A percentile compares a stretch with the other conserved stretches of the same genome.
phyloP scores from a whole-genome alignment of 2,113 vertebrate species.

The Bettongia penicillata region DNA sequence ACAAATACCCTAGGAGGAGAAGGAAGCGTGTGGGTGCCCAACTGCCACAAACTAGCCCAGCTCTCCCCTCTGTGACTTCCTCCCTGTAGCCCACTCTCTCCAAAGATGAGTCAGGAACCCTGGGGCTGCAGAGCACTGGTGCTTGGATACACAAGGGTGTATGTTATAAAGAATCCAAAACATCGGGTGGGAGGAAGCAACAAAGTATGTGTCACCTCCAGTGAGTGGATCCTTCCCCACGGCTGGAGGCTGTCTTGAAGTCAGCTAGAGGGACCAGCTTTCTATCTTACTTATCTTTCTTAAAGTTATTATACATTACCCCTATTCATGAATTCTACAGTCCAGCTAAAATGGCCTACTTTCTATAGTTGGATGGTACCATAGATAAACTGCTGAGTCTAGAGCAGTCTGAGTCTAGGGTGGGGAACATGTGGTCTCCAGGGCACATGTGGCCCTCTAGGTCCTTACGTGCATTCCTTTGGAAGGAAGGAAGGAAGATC shows the following conservation, averaged over 20 bases:
- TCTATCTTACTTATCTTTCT: not conserved
- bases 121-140: not conserved
- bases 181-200: not conserved
- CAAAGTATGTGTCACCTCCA: not conserved
- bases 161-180: not conserved
- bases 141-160: not conserved
- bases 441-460: too few species aligned
- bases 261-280: not conserved
- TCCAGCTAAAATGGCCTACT: not conserved
- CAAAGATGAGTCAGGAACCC: not conserved
- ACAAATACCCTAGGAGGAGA: slow-evolving; percentile 87
- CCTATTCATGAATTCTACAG: not conserved
- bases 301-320: not conserved
- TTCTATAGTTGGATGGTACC: not conserved
- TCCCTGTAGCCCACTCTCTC: not conserved
- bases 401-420: not conserved
- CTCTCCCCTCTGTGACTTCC: not conserved
- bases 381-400: not conserved
- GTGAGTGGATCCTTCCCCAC: not conserved
- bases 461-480: too few species aligned
- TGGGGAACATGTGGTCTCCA: too few species aligned
- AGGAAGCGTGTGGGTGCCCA: not conserved
- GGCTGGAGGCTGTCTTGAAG: not conserved
- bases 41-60: not conserved
- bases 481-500: not conserved